These are phyloP conservation scores for Oreochromis tanganicae DNA, from an alignment of 2,113 vertebrate species.

Conservation along the genomic window DNA sequence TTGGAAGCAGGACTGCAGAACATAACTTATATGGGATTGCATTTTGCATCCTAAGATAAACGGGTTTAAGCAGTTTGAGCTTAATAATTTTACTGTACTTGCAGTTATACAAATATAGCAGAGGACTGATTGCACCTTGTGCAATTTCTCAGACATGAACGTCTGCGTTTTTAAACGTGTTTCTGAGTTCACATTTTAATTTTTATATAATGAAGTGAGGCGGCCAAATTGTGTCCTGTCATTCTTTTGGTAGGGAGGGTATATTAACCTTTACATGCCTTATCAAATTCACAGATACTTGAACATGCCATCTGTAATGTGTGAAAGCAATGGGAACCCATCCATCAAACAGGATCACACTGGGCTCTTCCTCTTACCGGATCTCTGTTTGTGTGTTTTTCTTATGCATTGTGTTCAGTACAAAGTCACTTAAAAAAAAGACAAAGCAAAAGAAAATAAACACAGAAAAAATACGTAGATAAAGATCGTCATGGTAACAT, in stretches of 20 bases:
- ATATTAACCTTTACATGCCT: neutral
- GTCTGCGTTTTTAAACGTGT: neutral
- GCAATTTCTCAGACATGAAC: neutral
- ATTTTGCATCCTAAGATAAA: neutral
- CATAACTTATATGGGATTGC: neutral
- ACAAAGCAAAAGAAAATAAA: neutral
- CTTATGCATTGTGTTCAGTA: neutral
- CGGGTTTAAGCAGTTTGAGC: neutral
- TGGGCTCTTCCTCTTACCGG: conserved; percentile 35
- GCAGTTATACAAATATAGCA: neutral
- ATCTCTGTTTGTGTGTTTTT: neutral
- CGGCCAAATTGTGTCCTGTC: neutral
- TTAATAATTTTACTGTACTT: neutral
- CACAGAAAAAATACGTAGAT: neutral
- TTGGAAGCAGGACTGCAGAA: neutral
- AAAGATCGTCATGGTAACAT: neutral
- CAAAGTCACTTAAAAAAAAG: neutral
- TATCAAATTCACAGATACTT: neutral
- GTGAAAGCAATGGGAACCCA: conserved; percentile 65
- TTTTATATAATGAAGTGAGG: neutral
- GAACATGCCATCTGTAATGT: conserved; percentile 24
- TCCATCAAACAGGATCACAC: conserved; percentile 57
- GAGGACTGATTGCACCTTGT: neutral
- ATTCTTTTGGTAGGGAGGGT: neutral
- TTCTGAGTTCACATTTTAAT: conserved; percentile 3